Conservation (phyloP, 2,113 vertebrate species). For the Ammodytes dubius region DNA sequence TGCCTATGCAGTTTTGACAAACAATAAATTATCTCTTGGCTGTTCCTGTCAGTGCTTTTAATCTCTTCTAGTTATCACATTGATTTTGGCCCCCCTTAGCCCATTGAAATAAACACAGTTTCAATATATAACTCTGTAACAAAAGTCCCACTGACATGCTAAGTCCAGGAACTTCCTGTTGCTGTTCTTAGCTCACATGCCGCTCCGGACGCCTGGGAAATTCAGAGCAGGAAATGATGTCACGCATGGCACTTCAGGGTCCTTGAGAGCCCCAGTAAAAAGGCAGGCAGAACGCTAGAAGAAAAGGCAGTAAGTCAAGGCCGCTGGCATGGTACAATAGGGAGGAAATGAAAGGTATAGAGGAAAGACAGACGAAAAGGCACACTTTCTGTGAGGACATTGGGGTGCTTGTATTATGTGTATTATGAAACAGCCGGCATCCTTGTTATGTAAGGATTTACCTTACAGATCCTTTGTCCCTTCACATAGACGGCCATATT, state of each 20-base stretch:
- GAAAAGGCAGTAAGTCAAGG: conserved; percentile 48
- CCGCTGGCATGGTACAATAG: conserved; percentile 43
- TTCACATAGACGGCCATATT: conserved; percentile 22
- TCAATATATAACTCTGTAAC: background rate
- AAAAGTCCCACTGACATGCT: conserved; percentile 49
- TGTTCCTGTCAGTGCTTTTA: background rate
- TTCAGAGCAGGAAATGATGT: conserved; percentile 78
- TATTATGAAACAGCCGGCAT: conserved; percentile 60
- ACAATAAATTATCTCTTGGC: background rate
- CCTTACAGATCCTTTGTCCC: conserved; percentile 44
- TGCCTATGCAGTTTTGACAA: conserved; percentile 4
- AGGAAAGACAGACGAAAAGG: conserved; percentile 37
- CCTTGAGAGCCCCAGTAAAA: conserved; percentile 43
- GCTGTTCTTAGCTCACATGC: conserved; percentile 68
- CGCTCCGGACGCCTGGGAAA: conserved; percentile 66
- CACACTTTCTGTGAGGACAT: conserved; percentile 37
- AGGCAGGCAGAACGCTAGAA: conserved; percentile 45
- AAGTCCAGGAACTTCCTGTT: conserved; percentile 71
- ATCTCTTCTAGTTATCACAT: background rate
- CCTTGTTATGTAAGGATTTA: conserved; percentile 66
- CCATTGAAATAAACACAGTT: background rate
- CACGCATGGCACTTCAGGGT: conserved; percentile 59
- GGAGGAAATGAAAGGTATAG: conserved; percentile 56
- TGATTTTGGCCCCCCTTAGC: background rate
- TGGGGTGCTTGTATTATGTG: conserved; percentile 54